Evolutionary conservation across 2,888 invertebrate genomes (phyloP).

Genomic region (Zhuqinia jingwanae): DNA sequence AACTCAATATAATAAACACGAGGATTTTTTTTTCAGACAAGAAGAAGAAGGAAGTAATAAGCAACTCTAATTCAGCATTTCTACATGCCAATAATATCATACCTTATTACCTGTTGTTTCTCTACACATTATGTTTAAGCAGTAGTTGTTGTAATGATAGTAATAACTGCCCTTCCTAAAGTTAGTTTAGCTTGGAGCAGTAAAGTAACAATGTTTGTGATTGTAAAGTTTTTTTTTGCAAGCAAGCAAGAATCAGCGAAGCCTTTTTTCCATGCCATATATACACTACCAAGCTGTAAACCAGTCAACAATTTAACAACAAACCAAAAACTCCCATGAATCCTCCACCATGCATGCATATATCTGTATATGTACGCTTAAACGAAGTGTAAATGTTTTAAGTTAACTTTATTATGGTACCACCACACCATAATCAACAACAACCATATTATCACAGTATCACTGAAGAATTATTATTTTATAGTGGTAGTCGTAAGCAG

Average conservation of each 20-base stretch:
- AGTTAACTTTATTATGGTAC: neutral
- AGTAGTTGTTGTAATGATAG: slow-evolving; percentile 28
- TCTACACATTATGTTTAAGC: slow-evolving; percentile 33
- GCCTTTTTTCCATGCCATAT: neutral
- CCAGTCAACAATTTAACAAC: slow-evolving; percentile 48
- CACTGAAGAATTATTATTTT: too few relatives aligned
- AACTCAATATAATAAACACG: neutral
- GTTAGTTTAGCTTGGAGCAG: slow-evolving; percentile 63
- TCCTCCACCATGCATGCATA: slow-evolving; percentile 13
- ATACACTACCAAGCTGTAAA: slow-evolving; percentile 5
- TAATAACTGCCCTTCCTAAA: slow-evolving; percentile 72
- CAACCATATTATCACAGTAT: too few relatives aligned
- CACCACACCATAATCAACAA: neutral
- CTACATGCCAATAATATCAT: slow-evolving; percentile 56
- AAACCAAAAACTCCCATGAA: slow-evolving; percentile 51
- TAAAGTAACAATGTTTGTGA: slow-evolving; percentile 56
- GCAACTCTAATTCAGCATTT: neutral
- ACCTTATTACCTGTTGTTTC: slow-evolving; percentile 69
- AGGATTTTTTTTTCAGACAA: neutral
- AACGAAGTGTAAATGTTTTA: neutral
- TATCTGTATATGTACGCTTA: too few relatives aligned
- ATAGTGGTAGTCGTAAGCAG: too few relatives aligned
- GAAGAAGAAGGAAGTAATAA: slow-evolving; percentile 67
- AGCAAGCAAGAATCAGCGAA: neutral
- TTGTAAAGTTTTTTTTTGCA: slow-evolving; percentile 8